Percentiles rank a stretch among this genome's conserved stretches.
phyloP scores from a whole-genome alignment of 2,888 invertebrate genomes.

The Dilophus febrilis region DNA sequence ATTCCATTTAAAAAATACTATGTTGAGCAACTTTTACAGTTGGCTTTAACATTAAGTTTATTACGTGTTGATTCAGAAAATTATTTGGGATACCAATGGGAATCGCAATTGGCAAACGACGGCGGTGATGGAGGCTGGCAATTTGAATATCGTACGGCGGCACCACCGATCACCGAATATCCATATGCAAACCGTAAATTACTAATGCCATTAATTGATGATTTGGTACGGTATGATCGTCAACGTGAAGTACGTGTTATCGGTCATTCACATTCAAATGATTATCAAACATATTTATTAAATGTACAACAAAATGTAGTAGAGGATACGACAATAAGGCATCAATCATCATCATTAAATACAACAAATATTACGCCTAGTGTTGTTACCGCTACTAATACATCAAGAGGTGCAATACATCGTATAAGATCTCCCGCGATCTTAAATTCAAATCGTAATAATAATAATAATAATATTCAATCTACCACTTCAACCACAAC shows the following conservation, averaged over 20 bases:
- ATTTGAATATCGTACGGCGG: slow-evolving; percentile 25
- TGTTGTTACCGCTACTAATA: background rate
- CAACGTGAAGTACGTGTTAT: slow-evolving; percentile 32
- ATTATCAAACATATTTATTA: slow-evolving; percentile 38
- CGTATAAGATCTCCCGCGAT: slow-evolving; percentile 1
- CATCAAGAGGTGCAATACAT: background rate
- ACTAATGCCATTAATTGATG: slow-evolving; percentile 30
- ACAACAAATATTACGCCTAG: background rate
- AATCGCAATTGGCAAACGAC: slow-evolving; percentile 21
- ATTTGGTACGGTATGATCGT: slow-evolving; percentile 41
- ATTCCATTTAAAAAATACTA: slow-evolving; percentile 67
- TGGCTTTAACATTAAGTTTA: slow-evolving; percentile 65
- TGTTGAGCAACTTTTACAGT: slow-evolving; percentile 62
- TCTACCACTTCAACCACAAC: slow-evolving; percentile 14
- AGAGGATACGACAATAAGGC: background rate
- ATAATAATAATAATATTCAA: background rate
- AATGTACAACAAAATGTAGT: slow-evolving; percentile 33
- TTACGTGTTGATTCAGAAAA: slow-evolving; percentile 59
- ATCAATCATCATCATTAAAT: background rate
- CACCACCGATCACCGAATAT: slow-evolving; percentile 25
- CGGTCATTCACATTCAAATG: slow-evolving; percentile 35
- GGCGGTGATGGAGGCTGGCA: slow-evolving; percentile 27
- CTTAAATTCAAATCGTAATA: background rate
- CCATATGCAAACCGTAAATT: slow-evolving; percentile 28
- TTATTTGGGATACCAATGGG: slow-evolving; percentile 40